Conservation (phyloP, 2,888 invertebrate genomes). For the Lasius platythorax region DNA sequence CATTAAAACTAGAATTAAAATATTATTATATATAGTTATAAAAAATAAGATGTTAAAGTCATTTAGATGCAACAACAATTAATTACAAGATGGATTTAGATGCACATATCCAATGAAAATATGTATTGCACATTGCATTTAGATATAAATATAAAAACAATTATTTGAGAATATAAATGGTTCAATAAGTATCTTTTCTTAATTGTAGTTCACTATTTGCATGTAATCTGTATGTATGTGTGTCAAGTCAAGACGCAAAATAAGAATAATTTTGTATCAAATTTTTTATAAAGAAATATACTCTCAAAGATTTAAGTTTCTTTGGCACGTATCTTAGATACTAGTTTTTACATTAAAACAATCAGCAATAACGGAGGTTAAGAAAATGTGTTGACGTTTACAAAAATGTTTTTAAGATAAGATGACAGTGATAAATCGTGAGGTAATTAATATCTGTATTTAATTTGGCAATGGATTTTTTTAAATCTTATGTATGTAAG, state of each 20-base stretch:
- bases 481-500: background rate
- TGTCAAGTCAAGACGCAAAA: background rate
- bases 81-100: background rate
- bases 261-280: background rate
- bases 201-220: background rate
- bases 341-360: background rate
- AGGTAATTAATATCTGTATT: background rate
- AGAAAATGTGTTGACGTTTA: background rate
- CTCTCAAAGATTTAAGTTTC: background rate
- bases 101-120: background rate
- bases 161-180: background rate
- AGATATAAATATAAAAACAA: background rate
- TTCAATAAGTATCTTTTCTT: background rate
- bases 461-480: background rate
- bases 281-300: background rate
- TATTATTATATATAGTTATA: background rate
- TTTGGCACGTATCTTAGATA: background rate
- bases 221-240: background rate
- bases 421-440: background rate
- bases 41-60: background rate
- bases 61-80: background rate
- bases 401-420: background rate
- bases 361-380: background rate
- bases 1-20: background rate
- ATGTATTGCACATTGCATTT: background rate